Evolutionary conservation across 64 coral and sea anemone species (phyloP), one percentile per base, ranked within the genome.

Genomic region (Astreopora myriophthalma): DNA sequence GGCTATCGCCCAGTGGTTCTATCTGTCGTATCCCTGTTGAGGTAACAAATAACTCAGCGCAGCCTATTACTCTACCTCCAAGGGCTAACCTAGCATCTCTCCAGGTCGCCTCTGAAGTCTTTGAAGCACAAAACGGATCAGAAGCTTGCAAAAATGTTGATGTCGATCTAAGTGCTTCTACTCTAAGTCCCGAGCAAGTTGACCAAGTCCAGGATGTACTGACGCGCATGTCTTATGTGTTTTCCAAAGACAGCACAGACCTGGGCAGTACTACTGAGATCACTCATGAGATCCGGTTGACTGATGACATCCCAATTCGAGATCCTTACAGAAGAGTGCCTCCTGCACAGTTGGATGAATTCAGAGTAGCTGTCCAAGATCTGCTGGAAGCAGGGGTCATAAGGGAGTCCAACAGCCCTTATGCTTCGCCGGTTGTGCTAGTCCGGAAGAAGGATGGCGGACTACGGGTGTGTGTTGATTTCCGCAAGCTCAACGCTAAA

Each of bases 401-500:
- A 35, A 40, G 42, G 19, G 72, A 95, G 46, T 95, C 80, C 1
- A 26, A 75, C 9, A 90, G 88, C 25, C 81, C 80, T 0, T 95
- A 51, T 55, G 55, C 62, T 1, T 90, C 72, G 1, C 39, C 80
- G 17, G 87, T 90, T 1, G 79, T 90, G 4, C 30, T 95, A 3
- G 80, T 90, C 0, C 10, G 72, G 3, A 95, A 95, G 58, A 74
- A 84, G 8, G 87, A 89, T 57, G 64, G 74, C 14, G 48, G 22
- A n/a, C 57, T 90, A 22, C 36, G 79, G 27, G 49, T 85, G 17
- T 90, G 79, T 60, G 78, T 94, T 6, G 93, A 94, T 61, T 94
- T 85, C 20, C 49, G 60, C 2, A 89, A 48, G 14, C 49, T 95
- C 0, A 90, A 87, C 22, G 1, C 84, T 4, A 46, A 58, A 38